These are phyloP conservation scores for Eurystomus glaucurus DNA, from an alignment of 2,797 vertebrate genomes.

Conservation along the genomic window DNA sequence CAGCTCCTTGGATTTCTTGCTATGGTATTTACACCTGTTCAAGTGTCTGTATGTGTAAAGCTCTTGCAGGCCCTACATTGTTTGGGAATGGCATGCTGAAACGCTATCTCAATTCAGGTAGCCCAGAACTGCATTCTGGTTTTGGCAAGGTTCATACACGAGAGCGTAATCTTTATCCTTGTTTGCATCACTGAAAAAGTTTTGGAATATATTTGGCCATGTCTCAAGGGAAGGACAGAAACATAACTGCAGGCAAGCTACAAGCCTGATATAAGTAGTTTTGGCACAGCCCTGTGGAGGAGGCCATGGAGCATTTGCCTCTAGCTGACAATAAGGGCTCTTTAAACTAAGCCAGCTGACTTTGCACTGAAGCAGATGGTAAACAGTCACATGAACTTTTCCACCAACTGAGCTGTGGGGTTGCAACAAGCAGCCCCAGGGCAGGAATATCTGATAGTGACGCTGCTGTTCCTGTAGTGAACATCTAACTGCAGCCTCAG, in stretches of 20 bases:
- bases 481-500: neutral
- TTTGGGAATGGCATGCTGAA: neutral
- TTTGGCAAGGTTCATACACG: neutral
- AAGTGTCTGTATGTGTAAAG: neutral
- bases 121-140: neutral
- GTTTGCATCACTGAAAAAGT: neutral
- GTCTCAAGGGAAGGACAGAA: conserved; percentile 9
- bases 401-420: conserved; percentile 38
- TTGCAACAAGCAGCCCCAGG: conserved; percentile 46
- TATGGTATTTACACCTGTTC: neutral
- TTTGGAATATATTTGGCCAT: neutral
- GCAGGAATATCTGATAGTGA: conserved; percentile 21
- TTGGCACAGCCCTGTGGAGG: neutral
- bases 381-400: conserved; percentile 52
- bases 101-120: neutral
- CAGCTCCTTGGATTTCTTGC: neutral
- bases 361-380: conserved; percentile 52
- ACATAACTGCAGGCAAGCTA: neutral
- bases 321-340: neutral
- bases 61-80: neutral
- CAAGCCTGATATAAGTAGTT: neutral
- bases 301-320: neutral
- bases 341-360: conserved; percentile 25
- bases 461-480: neutral
- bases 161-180: neutral